phyloP scores from a whole-genome alignment of 2,797 vertebrate genomes.

The Ceryle rudis region DNA sequence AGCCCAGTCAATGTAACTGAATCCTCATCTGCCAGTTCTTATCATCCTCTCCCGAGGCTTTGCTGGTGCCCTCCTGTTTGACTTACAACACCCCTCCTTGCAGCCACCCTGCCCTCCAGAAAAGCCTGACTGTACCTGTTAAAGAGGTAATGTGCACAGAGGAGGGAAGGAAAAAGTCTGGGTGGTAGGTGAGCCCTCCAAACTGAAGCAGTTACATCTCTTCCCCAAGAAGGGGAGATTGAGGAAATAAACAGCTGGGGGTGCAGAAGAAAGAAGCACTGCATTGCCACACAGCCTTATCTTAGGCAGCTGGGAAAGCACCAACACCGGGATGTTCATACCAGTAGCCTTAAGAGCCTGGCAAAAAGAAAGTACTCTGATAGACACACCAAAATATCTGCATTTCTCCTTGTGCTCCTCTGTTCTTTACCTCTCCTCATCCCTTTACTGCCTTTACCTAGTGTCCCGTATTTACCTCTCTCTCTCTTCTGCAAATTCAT shows the following conservation, averaged over 20 bases:
- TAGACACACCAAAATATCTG: neutral
- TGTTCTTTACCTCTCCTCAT: neutral
- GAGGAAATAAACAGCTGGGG: neutral
- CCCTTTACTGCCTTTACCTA: neutral
- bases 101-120: neutral
- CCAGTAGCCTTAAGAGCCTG: neutral
- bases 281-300: neutral
- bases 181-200: neutral
- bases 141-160: neutral
- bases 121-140: neutral
- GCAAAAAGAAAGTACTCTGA: neutral
- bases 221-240: neutral
- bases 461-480: neutral
- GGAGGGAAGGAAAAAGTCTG: neutral
- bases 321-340: rapidly evolving
- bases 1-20: neutral
- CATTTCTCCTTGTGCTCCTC: neutral
- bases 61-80: neutral
- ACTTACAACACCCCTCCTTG: neutral
- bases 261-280: neutral
- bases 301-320: neutral
- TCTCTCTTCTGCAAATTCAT: neutral
- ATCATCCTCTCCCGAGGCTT: neutral
- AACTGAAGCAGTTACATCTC: neutral
- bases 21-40: neutral